Conservation (phyloP, 2,888 invertebrate genomes). For the Octonoba sinensis region DNA sequence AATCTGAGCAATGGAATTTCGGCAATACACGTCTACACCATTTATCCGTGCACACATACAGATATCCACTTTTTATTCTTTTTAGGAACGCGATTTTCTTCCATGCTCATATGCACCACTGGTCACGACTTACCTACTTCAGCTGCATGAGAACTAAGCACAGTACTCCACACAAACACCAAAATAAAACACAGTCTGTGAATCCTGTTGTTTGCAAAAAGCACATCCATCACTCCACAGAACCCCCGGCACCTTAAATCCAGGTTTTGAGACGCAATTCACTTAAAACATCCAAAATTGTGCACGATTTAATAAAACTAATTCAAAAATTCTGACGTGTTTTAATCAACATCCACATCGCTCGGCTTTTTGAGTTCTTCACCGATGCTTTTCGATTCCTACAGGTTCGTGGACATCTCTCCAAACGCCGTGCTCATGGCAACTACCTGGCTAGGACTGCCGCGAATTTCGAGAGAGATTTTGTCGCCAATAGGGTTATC, state of each 20-base stretch:
- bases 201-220: conserved; percentile 25
- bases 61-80: conserved; percentile 12
- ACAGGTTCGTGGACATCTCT: conserved; percentile 55
- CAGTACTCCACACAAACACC: conserved; percentile 51
- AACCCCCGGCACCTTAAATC: not conserved
- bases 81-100: conserved; percentile 9
- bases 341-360: conserved; percentile 23
- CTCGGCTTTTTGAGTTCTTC: conserved; percentile 26
- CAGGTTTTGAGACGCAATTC: not conserved
- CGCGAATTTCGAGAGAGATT: not conserved
- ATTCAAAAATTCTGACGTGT: not conserved
- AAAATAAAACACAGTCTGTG: conserved; percentile 50
- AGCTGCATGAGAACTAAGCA: conserved; percentile 29
- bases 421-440: conserved; percentile 37
- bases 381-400: conserved; percentile 37
- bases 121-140: conserved; percentile 58
- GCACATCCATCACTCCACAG: conserved; percentile 31
- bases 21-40: conserved; percentile 46
- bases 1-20: no score
- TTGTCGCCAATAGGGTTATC: conserved; percentile 13
- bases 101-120: conserved; percentile 46
- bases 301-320: not conserved
- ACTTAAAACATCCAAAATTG: not conserved
- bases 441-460: conserved; percentile 55
- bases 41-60: not conserved